Evolutionary conservation across 2,797 vertebrate genomes (phyloP).

Genomic region (Myotis pilosus): DNA sequence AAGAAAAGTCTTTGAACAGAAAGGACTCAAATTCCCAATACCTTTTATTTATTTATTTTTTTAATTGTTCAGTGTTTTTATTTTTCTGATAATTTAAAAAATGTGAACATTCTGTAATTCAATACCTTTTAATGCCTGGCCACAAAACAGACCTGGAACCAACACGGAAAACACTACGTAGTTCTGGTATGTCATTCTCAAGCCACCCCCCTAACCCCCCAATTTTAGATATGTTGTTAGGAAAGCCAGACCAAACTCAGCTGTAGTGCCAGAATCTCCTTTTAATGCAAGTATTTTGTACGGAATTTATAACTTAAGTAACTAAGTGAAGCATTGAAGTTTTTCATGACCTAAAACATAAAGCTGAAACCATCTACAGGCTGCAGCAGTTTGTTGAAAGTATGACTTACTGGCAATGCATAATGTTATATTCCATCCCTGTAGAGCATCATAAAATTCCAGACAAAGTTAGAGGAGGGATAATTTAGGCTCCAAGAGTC

Average conservation of each 20-base stretch:
- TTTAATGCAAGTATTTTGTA: background rate
- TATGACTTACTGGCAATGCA: background rate
- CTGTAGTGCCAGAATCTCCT: background rate
- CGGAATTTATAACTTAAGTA: background rate
- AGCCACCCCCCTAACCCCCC: background rate
- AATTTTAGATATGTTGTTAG: background rate
- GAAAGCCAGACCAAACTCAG: background rate
- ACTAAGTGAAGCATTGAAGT: background rate
- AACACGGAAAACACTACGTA: background rate
- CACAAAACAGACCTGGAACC: background rate
- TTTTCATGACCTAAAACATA: constrained; percentile 7
- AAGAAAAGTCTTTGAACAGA: background rate
- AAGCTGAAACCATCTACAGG: background rate
- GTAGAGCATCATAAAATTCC: background rate
- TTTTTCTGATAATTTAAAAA: too few relatives aligned
- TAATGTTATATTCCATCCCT: background rate
- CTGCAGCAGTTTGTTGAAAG: background rate
- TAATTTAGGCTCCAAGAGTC: background rate
- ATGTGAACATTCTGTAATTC: too few relatives aligned
- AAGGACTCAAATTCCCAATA: background rate
- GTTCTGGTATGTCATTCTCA: background rate
- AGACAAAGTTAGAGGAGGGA: background rate
- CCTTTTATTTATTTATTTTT: background rate
- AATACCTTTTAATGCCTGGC: background rate
- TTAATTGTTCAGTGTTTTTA: too few relatives aligned